Percentiles rank a stretch among this genome's conserved stretches.
Evolutionary conservation across 2,888 invertebrate species (phyloP).

Genomic region (Heteromurus nitidus): DNA sequence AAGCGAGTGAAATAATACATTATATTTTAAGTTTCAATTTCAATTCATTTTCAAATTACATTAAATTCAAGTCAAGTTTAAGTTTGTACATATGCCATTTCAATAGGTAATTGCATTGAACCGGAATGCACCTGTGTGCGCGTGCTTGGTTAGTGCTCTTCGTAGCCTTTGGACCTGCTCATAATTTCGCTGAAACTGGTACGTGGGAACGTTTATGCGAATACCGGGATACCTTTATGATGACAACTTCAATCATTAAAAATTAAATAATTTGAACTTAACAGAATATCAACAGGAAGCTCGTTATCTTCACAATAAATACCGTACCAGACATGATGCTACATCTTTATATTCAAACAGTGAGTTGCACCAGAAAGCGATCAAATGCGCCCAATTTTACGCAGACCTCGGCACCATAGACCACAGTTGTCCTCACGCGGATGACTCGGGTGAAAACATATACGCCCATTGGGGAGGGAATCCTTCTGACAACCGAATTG

Average conservation of each 20-base stretch:
- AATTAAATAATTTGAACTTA: neutral
- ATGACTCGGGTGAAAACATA: constrained; percentile 42
- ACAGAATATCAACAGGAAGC: constrained; percentile 29
- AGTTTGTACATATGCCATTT: neutral
- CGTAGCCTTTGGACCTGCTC: neutral
- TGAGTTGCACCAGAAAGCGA: constrained; percentile 33
- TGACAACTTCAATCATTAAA: neutral
- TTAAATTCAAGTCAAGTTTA: neutral
- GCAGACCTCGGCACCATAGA: constrained; percentile 22
- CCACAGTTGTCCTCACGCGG: constrained; percentile 36
- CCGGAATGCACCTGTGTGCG: too few relatives aligned
- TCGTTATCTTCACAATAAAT: constrained; percentile 1
- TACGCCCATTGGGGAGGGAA: constrained; percentile 14
- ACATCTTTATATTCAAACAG: constrained; percentile 3
- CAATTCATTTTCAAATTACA: too few relatives aligned
- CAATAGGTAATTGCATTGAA: too few relatives aligned
- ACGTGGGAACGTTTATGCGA: neutral
- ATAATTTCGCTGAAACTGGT: neutral
- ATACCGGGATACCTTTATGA: neutral
- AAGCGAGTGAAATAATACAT: too few relatives aligned
- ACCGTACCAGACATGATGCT: constrained; percentile 18
- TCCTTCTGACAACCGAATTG: neutral
- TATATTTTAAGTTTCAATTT: too few relatives aligned
- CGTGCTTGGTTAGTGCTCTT: neutral
- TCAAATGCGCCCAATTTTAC: constrained; percentile 53